These are phyloP conservation scores for Sebastiscus tertius DNA, from an alignment of 2,797 vertebrate genomes.

Conservation along the genomic window DNA sequence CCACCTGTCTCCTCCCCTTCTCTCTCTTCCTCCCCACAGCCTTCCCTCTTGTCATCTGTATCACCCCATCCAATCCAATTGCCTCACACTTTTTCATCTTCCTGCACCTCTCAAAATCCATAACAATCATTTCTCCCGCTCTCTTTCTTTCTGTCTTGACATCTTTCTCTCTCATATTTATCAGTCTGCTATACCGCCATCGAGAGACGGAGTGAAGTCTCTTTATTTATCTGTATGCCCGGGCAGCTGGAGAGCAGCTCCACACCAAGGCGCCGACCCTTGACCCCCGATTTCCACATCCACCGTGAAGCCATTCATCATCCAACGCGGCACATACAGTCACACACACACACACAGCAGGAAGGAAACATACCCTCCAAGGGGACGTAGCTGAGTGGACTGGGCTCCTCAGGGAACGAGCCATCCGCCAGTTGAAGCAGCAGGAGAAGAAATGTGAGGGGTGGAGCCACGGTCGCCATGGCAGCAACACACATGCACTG, in stretches of 20 bases:
- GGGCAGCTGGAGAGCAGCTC: constrained; percentile 42
- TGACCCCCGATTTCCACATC: constrained; percentile 73
- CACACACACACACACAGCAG: constrained; percentile 1
- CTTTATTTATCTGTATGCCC: constrained; percentile 36
- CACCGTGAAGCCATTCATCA: constrained; percentile 74
- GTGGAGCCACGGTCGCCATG: constrained; percentile 81
- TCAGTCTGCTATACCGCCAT: constrained; percentile 7
- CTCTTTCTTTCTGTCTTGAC: not conserved
- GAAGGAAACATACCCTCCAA: constrained; percentile 88
- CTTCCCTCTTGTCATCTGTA: constrained; percentile 32
- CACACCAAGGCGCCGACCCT: constrained; percentile 64
- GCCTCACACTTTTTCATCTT: constrained; percentile 32
- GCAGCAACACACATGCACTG: constrained; percentile 80
- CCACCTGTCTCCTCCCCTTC: constrained; percentile 55
- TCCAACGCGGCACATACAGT: constrained; percentile 54
- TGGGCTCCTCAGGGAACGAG: constrained; percentile 93
- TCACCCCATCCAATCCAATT: constrained; percentile 35
- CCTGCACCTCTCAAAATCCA: constrained; percentile 21
- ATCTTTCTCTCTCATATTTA: not conserved
- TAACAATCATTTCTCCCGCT: not conserved
- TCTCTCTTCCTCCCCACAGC: constrained; percentile 43
- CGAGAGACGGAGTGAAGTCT: not conserved
- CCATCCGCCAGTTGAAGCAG: constrained; percentile 82
- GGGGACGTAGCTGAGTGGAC: constrained; percentile 89
- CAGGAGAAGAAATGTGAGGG: constrained; percentile 86